Conservation (phyloP, 2,797 vertebrate species). For the Hafferia zeledoni region DNA sequence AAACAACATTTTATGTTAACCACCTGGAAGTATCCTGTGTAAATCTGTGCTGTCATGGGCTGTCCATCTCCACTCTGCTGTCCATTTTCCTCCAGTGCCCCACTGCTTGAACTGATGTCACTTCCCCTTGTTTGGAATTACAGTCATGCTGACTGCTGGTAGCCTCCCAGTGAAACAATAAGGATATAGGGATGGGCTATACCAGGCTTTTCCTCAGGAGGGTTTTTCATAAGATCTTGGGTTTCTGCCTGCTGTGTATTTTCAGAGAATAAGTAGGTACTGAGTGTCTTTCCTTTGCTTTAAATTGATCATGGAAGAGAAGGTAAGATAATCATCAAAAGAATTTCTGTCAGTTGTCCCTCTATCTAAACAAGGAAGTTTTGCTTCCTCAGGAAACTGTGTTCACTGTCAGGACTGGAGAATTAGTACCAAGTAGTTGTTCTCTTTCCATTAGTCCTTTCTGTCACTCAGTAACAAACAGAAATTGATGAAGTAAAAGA, state of each 20-base stretch:
- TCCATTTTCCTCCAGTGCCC: not conserved
- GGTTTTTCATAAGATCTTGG: not conserved
- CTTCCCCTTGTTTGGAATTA: not conserved
- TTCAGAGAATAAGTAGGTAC: not conserved
- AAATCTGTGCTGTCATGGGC: not conserved
- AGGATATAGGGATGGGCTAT: not conserved
- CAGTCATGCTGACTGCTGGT: not conserved
- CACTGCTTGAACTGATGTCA: not conserved
- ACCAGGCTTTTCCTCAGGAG: not conserved
- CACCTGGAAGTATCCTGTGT: not conserved
- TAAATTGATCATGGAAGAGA: not conserved
- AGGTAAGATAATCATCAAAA: not conserved
- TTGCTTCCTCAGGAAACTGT: not conserved
- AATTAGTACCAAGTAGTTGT: not conserved
- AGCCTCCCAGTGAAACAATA: not conserved
- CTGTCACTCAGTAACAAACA: not conserved
- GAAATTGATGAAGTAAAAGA: not conserved
- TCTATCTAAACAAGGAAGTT: not conserved
- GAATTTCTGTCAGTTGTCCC: not conserved
- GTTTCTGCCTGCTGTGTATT: not conserved
- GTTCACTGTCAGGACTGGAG: not conserved
- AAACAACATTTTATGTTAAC: not conserved
- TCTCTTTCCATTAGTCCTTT: not conserved
- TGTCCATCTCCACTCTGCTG: not conserved
- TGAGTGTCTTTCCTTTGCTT: not conserved